Base-by-base conservation (phyloP, 2,888 invertebrate genomes). In the Acronicta aceris region DNA sequence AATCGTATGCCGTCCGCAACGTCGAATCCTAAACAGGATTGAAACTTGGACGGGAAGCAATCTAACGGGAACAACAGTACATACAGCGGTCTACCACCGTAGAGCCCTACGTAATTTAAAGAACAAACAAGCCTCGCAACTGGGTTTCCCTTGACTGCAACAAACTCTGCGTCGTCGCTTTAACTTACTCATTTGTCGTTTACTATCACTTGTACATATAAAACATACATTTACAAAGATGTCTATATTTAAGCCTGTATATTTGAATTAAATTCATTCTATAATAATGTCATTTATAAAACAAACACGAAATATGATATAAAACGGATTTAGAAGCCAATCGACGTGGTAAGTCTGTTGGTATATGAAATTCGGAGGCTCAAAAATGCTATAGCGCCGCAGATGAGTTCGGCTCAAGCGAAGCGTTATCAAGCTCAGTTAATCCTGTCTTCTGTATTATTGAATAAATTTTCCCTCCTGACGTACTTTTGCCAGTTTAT, bases 381-480 rank as follows among this genome's bases (percentile, higher is more conserved):
- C 84, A 84, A 90, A 88, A 88, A 89, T 85, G 86, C 85, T 86
- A 88, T 85, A 86, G 79, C 86, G 75, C 74, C 79, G 76, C 81
- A 83, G 90, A 89, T 88, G 87, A 90, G 85, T 84, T 84, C 79
- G 86, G 87, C 83, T 91, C 84, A 86, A 89, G 83, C 81, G 85
- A 80, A 88, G 88, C 90, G 89, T 90, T 90, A 90, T 88, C 87
- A 85, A 90, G 83, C 89, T 82, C 87, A 86, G 88, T 87, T 92
- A 90, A 90, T 91, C 89, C 85, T 87, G 85, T 90, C 89, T 92
- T 88, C 86, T 86, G 85, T 89, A 86, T 91, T 91, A 91, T 90
- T 89, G 89, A 91, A 91, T 91, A 91, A 89, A 91, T 88, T 90
- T 88, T 86, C 84, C 74, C 83, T 84, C 74, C 80, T 83, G 77